Evolutionary conservation across 2,113 vertebrate genomes (phyloP), one percentile per base, ranked within the genome.

Genomic region (Nestor notabilis): DNA sequence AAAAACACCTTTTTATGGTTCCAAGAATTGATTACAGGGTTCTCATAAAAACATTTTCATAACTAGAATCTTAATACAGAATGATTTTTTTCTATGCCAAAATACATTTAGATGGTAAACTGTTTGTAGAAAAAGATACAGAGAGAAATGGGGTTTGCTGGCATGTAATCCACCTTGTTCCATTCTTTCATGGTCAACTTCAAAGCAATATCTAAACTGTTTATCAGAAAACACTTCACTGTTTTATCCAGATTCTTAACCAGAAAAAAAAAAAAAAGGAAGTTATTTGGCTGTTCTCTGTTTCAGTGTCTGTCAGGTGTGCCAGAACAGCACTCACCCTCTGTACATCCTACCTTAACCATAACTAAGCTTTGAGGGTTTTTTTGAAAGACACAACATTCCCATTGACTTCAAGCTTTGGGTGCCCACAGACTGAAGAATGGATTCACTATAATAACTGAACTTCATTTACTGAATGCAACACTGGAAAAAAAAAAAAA

Each of bases 31-130:
- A 98, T 98, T 98, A 98, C 97, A 98, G 76, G 77, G 95, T 98
- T 98, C 97, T 97, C 98, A 98, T 98, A 98, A 98, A 98, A 98
- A 97, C 97, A 98, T 98, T 97, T 98, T 97, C 91, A 97, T 98
- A 98, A 95, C 97, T 98, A 98, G 97, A 98, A 96, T 98, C 95
- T 98, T 97, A 98, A 95, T 98, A 98, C 98, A 98, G 98, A 97
- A 97, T 91, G 97, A 95, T 98, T 97, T 95, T 95, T 98, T 98
- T 97, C 97, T 98, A 98, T 98, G 98, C 96, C 98, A 98, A 98
- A 98, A 98, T 98, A 98, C 98, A 98, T 98, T 98, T 98, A 98
- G 94, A 98, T 95, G 96, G 97, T 95, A 97, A 97, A 97, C 85
- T 97, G 96, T 75, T 97, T 87, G 91, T 97, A 97, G 97, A 96